Percentiles rank a stretch among this genome's conserved stretches.
Conservation (phyloP, 64 coral and sea anemone species). For the Trachythela sp. region DNA sequence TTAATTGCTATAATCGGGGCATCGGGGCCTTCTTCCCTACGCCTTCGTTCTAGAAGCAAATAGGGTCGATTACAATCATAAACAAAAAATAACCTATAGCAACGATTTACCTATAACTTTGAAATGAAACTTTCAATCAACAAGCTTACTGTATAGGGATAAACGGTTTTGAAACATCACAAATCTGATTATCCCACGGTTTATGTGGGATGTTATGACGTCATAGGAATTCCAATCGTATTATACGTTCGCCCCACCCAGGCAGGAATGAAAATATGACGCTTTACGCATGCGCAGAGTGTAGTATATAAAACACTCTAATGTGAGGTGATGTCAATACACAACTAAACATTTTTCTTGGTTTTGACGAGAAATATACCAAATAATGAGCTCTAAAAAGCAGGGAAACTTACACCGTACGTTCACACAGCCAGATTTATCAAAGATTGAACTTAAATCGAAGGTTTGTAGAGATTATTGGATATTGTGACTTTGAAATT, state of each 20-base stretch:
- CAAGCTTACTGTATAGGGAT: too few relatives aligned
- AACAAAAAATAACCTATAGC: too few relatives aligned
- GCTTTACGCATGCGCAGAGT: background rate
- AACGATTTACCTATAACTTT: too few relatives aligned
- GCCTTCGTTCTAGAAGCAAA: too few relatives aligned
- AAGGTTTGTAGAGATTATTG: constrained; percentile 57
- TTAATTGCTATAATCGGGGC: too few relatives aligned
- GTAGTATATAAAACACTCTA: background rate
- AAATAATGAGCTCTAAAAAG: constrained; percentile 1
- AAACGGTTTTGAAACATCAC: too few relatives aligned
- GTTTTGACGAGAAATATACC: background rate
- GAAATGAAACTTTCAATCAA: too few relatives aligned
- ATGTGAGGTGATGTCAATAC: background rate
- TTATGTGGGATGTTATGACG: too few relatives aligned
- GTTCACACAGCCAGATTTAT: constrained; percentile 67
- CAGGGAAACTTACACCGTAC: background rate
- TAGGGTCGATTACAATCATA: too few relatives aligned
- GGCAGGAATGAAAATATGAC: background rate
- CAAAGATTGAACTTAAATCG: constrained; percentile 84
- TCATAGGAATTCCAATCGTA: too few relatives aligned
- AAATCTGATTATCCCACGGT: too few relatives aligned
- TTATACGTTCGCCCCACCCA: background rate
- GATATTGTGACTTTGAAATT: background rate
- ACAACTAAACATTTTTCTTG: background rate
- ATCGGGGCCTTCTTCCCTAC: too few relatives aligned